Base-by-base conservation (phyloP, 1,140 invertebrate genomes). In the Arion vulgaris region DNA sequence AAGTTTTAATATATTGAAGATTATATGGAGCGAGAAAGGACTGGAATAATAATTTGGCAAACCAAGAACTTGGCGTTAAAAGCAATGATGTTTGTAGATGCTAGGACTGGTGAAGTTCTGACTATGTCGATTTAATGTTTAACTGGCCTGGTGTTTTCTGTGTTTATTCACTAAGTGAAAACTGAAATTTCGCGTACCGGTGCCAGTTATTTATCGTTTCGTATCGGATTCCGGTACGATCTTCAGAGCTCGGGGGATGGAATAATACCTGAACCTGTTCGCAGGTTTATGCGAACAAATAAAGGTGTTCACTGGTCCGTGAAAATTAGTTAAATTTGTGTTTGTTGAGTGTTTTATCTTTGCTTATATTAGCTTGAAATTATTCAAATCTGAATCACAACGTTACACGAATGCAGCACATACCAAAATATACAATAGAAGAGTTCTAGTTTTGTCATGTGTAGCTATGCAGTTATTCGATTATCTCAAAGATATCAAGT, bases 101-200 rank as follows among this genome's bases (percentile, higher is more conserved):
- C 53, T 57, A 57, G 23, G 23, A 23, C 23, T 57, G 53, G 41
- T 15, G 41, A 45, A 15, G 41, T 45, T 57, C 45, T n/a, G n/a
- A 49, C 45, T 11, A 19, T 9, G 45, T 49, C 9, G 23, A 23
- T 57, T 57, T 57, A 23, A 57, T 57, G 53, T 57, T 57, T 57
- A 23, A 57, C 17, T 11, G 9, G 53, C 53, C 53, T 57, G 53
- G 53, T 57, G 19, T 19, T 57, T 57, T 57, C 53, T 23, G 2
- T 57, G 53, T 57, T 57, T 57, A 57, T 57, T 57, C 53, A 7
- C 53, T 57, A n/a, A 57, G 53, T 57, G 53, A 57, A 19, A 57
- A 57, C 53, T 57, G 2, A 4, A 57, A n/a, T 19, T 57, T 23
- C 53, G 4, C 9, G 26, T 57, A 23, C 53, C 2, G 7, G 26